These are phyloP conservation scores for Lutra lutra DNA, from an alignment of 2,797 vertebrate genomes.

Conservation along the genomic window DNA sequence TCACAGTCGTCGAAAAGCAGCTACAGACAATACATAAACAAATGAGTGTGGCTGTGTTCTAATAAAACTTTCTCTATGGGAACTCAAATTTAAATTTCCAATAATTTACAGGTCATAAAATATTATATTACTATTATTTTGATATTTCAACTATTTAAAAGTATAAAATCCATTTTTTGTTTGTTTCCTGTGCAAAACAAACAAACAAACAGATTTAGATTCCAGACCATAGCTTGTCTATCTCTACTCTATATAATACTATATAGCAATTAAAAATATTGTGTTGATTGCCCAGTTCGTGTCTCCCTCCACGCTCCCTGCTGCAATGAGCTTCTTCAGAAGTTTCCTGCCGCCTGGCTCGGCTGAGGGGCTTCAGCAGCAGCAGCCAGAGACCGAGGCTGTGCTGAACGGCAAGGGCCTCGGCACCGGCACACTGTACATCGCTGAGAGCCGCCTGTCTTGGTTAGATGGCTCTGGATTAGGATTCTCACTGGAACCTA, in stretches of 20 bases:
- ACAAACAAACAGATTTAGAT: background rate
- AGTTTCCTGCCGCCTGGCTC: constrained; percentile 88
- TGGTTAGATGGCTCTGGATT: no score
- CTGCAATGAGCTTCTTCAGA: constrained; percentile 91
- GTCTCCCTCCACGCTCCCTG: rapidly evolving
- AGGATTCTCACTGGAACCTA: no score
- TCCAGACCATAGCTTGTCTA: background rate
- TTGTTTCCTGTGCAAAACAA: background rate
- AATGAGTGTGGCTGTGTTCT: background rate
- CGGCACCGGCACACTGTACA: constrained; percentile 93
- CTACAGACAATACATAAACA: background rate
- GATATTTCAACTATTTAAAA: background rate
- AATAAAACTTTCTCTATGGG: background rate
- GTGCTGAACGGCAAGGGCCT: constrained; percentile 92
- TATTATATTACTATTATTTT: background rate
- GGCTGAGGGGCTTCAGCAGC: constrained; percentile 92
- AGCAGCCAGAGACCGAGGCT: constrained; percentile 93
- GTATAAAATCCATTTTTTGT: background rate
- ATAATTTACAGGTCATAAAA: background rate
- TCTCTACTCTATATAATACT: background rate
- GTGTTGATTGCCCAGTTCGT: rapidly evolving
- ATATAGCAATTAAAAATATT: background rate
- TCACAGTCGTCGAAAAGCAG: background rate
- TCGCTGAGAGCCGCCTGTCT: constrained; percentile 88
- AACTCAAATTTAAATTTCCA: background rate